Conservation (phyloP, 2,888 invertebrate species). For the Electrophaes corylata region DNA sequence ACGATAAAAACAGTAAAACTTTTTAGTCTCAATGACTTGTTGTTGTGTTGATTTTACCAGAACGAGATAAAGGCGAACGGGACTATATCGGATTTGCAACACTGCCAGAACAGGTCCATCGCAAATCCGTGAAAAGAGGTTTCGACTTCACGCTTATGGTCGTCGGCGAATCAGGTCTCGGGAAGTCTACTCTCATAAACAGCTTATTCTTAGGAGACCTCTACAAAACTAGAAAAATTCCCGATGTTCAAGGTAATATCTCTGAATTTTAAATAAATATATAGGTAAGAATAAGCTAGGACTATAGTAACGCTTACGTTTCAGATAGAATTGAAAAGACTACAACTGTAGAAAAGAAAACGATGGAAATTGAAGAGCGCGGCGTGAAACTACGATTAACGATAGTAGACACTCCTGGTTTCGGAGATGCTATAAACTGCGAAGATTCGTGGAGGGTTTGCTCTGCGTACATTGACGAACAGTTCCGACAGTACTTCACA, state of each 20-base stretch:
- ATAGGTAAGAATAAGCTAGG: too few species aligned
- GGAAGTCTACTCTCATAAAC: conserved; percentile 97
- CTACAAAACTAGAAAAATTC: conserved; percentile 92
- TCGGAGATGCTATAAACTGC: conserved; percentile 96
- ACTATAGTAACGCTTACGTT: conserved; percentile 36
- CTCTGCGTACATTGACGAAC: conserved; percentile 96
- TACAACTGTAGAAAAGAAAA: conserved; percentile 89
- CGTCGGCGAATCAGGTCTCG: conserved; percentile 96
- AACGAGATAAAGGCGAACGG: conserved; percentile 85
- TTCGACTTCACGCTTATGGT: conserved; percentile 99
- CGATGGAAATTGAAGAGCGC: conserved; percentile 97
- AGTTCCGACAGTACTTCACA: conserved; percentile 92
- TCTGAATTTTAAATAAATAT: background rate
- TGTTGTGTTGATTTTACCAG: conserved; percentile 49
- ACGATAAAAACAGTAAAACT: too few species aligned
- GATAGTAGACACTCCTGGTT: conserved; percentile 98
- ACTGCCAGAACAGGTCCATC: conserved; percentile 97
- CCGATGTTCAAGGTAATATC: conserved; percentile 87
- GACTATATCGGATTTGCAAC: conserved; percentile 98
- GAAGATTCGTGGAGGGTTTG: conserved; percentile 97
- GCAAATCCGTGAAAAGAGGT: conserved; percentile 97
- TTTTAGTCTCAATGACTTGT: too few species aligned
- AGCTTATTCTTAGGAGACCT: conserved; percentile 96
- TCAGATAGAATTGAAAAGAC: conserved; percentile 88
- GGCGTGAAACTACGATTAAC: conserved; percentile 95